phyloP scores from a whole-genome alignment of 2,113 vertebrate genomes.

The Nycticorax nycticorax region DNA sequence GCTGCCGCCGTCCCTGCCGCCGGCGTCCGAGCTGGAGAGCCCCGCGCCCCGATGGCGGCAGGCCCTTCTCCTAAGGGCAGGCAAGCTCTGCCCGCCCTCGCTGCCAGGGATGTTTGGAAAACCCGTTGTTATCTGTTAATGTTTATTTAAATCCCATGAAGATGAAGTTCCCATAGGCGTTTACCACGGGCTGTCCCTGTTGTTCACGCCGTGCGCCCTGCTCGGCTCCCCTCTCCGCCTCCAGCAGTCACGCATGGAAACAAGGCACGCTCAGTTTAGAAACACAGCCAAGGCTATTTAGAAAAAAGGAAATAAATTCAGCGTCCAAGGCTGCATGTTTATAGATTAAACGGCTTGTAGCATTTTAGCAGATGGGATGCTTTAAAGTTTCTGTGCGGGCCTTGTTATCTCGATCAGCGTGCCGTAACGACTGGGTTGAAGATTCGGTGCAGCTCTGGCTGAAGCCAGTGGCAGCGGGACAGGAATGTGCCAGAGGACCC shows the following conservation, averaged over 20 bases:
- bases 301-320: background rate
- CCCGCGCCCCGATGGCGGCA: background rate
- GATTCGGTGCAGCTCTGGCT: background rate
- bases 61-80: background rate
- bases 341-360: background rate
- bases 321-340: background rate
- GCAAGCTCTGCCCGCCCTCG: background rate
- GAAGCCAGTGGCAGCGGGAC: background rate
- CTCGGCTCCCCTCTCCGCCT: background rate
- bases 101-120: background rate
- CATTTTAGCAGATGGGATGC: background rate
- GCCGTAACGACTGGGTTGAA: background rate
- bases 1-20: background rate
- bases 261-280: background rate
- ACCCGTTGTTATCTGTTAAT: background rate
- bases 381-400: background rate
- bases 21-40: background rate
- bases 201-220: accelerated
- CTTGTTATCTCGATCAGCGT: accelerated
- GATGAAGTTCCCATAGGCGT: background rate
- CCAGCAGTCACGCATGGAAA: background rate
- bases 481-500: background rate
- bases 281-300: conserved; percentile 13
- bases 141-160: background rate
- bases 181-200: background rate